phyloP scores from a whole-genome alignment of 2,113 vertebrate species.

The Phocoena sinus region DNA sequence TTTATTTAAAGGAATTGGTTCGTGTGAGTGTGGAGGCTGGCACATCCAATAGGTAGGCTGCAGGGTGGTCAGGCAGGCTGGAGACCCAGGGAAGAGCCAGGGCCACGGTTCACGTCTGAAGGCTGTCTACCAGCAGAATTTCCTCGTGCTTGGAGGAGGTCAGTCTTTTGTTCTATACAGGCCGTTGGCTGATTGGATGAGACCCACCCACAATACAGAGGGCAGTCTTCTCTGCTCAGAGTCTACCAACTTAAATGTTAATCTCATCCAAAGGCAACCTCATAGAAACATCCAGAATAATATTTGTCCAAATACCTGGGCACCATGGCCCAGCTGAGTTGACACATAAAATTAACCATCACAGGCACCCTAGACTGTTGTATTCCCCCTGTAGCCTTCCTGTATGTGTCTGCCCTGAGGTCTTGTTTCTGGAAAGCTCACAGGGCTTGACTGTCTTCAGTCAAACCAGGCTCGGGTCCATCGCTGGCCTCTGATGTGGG shows the following conservation, averaged over 20 bases:
- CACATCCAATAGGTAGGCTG: not conserved
- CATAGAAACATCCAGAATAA: not conserved
- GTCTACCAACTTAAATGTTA: not conserved
- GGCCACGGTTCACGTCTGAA: not conserved
- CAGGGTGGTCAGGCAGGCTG: too few species aligned
- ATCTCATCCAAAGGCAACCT: not conserved
- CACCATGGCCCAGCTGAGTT: not conserved
- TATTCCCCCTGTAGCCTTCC: not conserved
- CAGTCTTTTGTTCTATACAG: not conserved
- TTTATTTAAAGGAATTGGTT: not conserved
- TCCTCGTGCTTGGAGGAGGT: not conserved
- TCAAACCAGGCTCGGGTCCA: not conserved
- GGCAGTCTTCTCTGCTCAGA: not conserved
- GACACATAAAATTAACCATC: not conserved
- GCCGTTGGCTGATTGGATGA: not conserved
- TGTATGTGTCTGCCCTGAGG: not conserved
- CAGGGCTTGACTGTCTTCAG: not conserved
- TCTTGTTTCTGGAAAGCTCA: not conserved
- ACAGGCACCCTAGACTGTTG: not conserved
- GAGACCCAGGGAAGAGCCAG: not conserved
- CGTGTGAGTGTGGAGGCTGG: not conserved
- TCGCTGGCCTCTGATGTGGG: not conserved
- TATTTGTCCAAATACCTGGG: not conserved
- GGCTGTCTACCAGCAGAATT: not conserved
- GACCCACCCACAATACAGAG: not conserved